Base-by-base conservation (phyloP, 2,113 vertebrate genomes). In the Oostethus manadensis region DNA sequence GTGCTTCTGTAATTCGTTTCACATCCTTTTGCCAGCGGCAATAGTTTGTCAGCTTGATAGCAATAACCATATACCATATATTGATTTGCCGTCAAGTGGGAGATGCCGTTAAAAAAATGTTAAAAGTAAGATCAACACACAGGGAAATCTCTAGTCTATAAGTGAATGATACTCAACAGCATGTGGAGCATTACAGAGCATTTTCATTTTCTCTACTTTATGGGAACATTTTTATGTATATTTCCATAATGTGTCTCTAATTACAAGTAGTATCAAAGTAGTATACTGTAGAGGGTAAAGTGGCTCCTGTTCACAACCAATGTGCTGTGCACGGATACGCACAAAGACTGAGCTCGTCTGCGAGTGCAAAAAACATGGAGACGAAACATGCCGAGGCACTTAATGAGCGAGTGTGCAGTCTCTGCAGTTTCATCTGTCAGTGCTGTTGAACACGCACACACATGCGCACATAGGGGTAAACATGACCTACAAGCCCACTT, bases 401-500 rank as follows among this genome's bases (percentile, higher is more conserved):
- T 73, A 66, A 70, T 76, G 70, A 74, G 68, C 20, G 45, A 58
- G 70, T 56, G 60, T 70, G 66, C 56, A 26, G 57, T 51, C 60
- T 66, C 70, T 74, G 70, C 83, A 73, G 62, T 78, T 74, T 70
- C 51, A 62, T 80, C 68, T 60, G 38, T 16, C 59, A 47, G 38
- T 18, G 47, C 20, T 56, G 17, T 33, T 33, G 29, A 33, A 33
- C 29, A 33, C 29, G 47, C 35, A 18, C 48, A n/a, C 49, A 40
- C 54, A 63, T 45, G 54, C 53, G 54, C 58, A 56, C 43, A 56
- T 43, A 33, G 64, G 68, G 58, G 71, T 70, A 74, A 77, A 82
- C 68, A 76, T 80, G 84, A 83, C 79, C 84, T 86, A 83, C 79
- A 83, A 85, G 76, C 81, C 74, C 72, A 86, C 73, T 86, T 88